Evolutionary conservation across 2,113 vertebrate species (phyloP), one percentile per base, ranked within the genome.

Genomic region (Pampusana beccarii): DNA sequence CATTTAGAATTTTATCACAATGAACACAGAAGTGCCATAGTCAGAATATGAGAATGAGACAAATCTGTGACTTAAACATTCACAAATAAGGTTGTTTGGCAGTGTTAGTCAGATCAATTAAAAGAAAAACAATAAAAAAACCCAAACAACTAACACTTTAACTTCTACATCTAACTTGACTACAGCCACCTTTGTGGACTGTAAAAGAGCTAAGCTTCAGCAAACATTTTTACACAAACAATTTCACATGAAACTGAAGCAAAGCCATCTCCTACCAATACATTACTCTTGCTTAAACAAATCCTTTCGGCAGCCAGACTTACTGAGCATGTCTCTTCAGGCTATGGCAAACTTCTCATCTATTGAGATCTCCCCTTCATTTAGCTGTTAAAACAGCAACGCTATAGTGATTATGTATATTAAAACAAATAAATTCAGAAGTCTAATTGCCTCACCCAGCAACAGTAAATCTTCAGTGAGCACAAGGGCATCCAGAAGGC

Each of bases 1-100:
- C 61, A 73, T 75, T 91, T 73, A 42, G 38, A 87, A 72, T 91
- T 91, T 89, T 72, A 92, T 79, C 61, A 78, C 61, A 80, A 75
- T 46, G 88, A 93, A 56, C 40, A 92, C 21, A 72, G 65, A 88
- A 51, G 24, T 50, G 54, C 25, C 31, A 42, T 7, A 88, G 53
- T 53, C 84, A 72, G 80, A 86, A 80, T 23, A 86, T 0, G 2
- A 90, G 48, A 92, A 80, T 34, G 26, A 90, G 54, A 74, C 16
- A 66, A 82, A 91, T n/a, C 36, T 44, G 11, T 38, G 19, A 92
- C 25, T 86, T 75, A 80, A 92, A 83, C 14, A 73, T 34, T 74
- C 48, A 69, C 10, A 61, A 72, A 20, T 48, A 14, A 88, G n/a
- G 33, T 69, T 72, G 24, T 36, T 20, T 29, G 31, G 26, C 28